These are phyloP conservation scores for Ditula angustiorana DNA, from an alignment of 2,888 invertebrate species.

Conservation along the genomic window DNA sequence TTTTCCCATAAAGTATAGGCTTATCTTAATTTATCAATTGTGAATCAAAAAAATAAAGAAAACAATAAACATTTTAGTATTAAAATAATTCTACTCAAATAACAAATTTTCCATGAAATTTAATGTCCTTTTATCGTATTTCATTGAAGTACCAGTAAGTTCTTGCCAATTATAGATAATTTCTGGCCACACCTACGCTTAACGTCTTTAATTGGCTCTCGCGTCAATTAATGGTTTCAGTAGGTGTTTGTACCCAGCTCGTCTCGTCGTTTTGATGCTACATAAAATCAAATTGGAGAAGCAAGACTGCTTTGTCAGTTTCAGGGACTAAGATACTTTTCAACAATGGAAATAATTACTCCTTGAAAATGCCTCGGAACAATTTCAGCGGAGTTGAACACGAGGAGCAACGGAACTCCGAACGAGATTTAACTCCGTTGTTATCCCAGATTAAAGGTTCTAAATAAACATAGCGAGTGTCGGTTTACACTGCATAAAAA, in stretches of 20 bases:
- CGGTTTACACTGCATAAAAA: conserved; percentile 21
- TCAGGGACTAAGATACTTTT: conserved; percentile 26
- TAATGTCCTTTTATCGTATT: too few species aligned
- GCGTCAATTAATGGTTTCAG: neutral
- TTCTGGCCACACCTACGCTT: too few species aligned
- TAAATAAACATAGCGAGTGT: conserved; percentile 23
- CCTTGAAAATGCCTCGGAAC: conserved; percentile 8
- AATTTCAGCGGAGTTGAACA: conserved; percentile 22
- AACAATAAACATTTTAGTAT: too few species aligned
- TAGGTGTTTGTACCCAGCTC: neutral
- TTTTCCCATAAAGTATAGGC: too few species aligned
- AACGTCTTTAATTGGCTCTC: too few species aligned
- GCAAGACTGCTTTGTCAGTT: conserved; percentile 24
- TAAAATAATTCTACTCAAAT: too few species aligned
- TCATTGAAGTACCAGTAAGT: too few species aligned
- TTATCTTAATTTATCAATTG: too few species aligned
- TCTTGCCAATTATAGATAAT: too few species aligned
- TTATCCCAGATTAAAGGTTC: conserved; percentile 33
- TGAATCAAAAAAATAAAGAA: too few species aligned
- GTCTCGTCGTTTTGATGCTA: neutral
- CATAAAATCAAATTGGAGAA: conserved; percentile 6
- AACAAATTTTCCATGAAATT: too few species aligned
- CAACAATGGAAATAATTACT: conserved; percentile 36
- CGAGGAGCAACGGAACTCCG: conserved; percentile 30
- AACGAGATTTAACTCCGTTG: conserved; percentile 22